Conservation (phyloP, 1,140 invertebrate genomes). For the Drosophila micromelanica region DNA sequence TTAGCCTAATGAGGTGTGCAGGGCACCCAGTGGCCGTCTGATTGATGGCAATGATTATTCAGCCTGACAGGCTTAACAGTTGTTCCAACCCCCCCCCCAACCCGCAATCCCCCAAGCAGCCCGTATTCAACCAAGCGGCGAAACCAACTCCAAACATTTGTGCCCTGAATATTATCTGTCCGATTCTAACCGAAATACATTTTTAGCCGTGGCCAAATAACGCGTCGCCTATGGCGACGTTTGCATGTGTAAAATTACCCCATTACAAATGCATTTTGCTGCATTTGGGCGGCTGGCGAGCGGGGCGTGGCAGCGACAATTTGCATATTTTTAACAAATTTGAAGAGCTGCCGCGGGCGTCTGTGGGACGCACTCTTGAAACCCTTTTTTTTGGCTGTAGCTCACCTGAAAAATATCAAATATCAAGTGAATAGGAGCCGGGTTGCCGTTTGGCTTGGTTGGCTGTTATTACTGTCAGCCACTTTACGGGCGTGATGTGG, state of each 20-base stretch:
- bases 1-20: conserved; percentile 79
- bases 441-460: not conserved
- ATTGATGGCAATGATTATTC: conserved; percentile 80
- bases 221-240: conserved; percentile 45
- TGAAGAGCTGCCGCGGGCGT: conserved; percentile 25
- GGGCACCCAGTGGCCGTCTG: conserved; percentile 54
- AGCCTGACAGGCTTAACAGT: conserved; percentile 68
- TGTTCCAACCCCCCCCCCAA: not conserved
- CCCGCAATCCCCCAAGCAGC: not conserved
- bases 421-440: conserved; percentile 6
- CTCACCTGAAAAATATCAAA: conserved; percentile 24
- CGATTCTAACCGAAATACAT: conserved; percentile 63
- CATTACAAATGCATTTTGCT: conserved; percentile 77
- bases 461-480: conserved; percentile 37
- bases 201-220: conserved; percentile 50
- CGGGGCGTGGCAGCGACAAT: conserved; percentile 33
- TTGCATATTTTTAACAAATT: conserved; percentile 66
- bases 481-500: conserved; percentile 52
- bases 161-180: conserved; percentile 61
- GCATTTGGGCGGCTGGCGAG: conserved; percentile 42
- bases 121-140: conserved; percentile 6
- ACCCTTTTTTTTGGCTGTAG: conserved; percentile 28
- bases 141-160: conserved; percentile 27
- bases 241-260: conserved; percentile 75
- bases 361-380: conserved; percentile 4